Evolutionary conservation across 2,113 vertebrate genomes (phyloP), one percentile per base, ranked within the genome.

Genomic region (Cyprinodon tularosa): DNA sequence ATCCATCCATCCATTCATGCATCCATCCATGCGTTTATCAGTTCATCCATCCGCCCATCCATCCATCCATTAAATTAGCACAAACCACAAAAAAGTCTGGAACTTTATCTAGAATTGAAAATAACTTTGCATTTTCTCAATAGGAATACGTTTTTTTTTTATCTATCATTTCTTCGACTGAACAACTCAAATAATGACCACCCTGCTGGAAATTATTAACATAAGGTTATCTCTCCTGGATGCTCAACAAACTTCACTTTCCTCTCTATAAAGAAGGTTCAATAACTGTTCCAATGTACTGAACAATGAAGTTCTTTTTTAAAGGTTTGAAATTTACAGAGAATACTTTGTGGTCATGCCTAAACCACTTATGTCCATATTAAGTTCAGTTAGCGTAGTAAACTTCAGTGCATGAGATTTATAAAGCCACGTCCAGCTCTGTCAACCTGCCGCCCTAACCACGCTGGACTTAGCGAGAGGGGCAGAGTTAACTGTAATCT

Each of bases 401-500:
- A 83, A 74, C 66, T 59, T 76, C 66, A 70, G 73, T 88, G 88
- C 68, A 74, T 88, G 86, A 88, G 84, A 62, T 4, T 72, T 71
- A 74, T 81, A 73, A 40, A 62, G 65, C 50, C n/a, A 7, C 17
- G 7, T 57, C 50, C 50, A 57, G 50, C 50, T 42, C 84, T 64
- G 67, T 75, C 79, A 68, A 72, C 60, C 50, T 70, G 81, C 69
- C 81, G 80, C 88, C 84, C 89, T 88, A 89, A 83, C 69, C 4
- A 74, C 77, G 74, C 77, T 65, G 86, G 85, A 90, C 82, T 64
- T 84, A 88, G 80, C 44, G 78, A 89, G 89, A 89, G 91, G 86
- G 90, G 82, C 89, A 88, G 86, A 90, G 90, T 91, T 94, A 91
- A 95, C 91, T 93, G 92, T 94, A 95, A 95, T 93, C 92, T 93